These are phyloP conservation scores for Spinibarbus caldwelli DNA, from an alignment of 2,797 vertebrate genomes.

Conservation along the genomic window DNA sequence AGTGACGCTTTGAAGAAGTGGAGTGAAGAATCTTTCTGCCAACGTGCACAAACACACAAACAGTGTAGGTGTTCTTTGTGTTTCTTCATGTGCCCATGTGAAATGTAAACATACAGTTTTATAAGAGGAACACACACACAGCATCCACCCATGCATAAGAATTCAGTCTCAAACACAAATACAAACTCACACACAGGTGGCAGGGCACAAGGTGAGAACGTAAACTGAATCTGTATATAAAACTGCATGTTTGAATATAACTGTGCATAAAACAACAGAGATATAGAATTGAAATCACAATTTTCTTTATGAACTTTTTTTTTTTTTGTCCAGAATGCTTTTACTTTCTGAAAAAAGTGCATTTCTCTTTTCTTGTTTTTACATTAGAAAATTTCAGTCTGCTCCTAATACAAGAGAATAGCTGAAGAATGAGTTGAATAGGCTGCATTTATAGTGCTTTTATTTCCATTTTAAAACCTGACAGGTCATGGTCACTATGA, in stretches of 20 bases:
- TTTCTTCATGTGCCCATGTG: conserved; percentile 31
- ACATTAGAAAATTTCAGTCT: neutral
- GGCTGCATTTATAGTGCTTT: neutral
- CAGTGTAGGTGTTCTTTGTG: conserved; percentile 26
- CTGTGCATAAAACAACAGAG: neutral
- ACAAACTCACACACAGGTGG: conserved; percentile 41
- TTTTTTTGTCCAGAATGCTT: neutral
- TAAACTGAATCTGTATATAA: neutral
- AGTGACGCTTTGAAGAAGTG: conserved; percentile 34
- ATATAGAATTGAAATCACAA: neutral
- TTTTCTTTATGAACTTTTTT: neutral
- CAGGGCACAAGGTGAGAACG: neutral
- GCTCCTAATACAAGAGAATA: neutral
- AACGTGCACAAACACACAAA: conserved; percentile 68
- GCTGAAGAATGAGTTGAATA: neutral
- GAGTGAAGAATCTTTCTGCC: conserved; percentile 49
- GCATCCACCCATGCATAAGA: conserved; percentile 39
- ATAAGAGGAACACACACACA: conserved; percentile 16
- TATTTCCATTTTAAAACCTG: neutral
- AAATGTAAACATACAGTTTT: conserved; percentile 32
- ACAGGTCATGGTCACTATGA: neutral
- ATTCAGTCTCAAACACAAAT: conserved; percentile 35
- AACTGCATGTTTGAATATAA: neutral
- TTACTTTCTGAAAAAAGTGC: neutral
- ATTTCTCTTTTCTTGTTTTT: neutral